Evolutionary conservation across 2,888 invertebrate species (phyloP).

Genomic region (Autographa pulchrina): DNA sequence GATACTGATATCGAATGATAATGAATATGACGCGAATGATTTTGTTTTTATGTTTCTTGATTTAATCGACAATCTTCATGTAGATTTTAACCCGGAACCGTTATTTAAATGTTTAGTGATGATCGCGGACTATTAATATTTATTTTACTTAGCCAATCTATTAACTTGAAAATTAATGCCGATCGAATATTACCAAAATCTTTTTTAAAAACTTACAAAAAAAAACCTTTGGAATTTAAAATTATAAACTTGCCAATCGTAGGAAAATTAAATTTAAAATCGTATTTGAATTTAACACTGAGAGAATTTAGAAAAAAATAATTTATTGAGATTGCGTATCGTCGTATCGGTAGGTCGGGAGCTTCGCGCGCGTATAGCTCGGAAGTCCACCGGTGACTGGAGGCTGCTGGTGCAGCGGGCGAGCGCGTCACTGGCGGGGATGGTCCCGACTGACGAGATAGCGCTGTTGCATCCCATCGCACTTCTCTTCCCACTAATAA

Average conservation of each 20-base stretch:
- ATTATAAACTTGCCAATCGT: not conserved
- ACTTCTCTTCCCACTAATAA: not conserved
- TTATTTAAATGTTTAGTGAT: not conserved
- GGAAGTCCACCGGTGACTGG: not conserved
- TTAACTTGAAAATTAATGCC: not conserved
- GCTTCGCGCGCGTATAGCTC: not conserved
- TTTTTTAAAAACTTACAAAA: not conserved
- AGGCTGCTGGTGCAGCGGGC: not conserved
- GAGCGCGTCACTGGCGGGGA: not conserved
- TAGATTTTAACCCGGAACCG: too few relatives aligned
- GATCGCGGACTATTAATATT: not conserved
- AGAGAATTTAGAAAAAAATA: not conserved
- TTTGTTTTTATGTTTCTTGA: not conserved
- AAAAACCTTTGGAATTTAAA: not conserved
- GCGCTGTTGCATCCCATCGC: conserved; percentile 1
- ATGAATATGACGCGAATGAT: not conserved
- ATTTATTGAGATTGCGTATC: not conserved
- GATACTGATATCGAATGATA: not conserved
- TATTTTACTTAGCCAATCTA: not conserved
- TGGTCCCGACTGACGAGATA: not conserved
- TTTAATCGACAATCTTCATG: not conserved
- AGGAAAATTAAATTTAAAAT: not conserved
- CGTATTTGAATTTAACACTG: not conserved
- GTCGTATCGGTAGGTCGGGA: not conserved
- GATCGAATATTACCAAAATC: not conserved